These are phyloP conservation scores for Sebastes steindachneri DNA, from an alignment of 2,797 vertebrate species.

Conservation along the genomic window DNA sequence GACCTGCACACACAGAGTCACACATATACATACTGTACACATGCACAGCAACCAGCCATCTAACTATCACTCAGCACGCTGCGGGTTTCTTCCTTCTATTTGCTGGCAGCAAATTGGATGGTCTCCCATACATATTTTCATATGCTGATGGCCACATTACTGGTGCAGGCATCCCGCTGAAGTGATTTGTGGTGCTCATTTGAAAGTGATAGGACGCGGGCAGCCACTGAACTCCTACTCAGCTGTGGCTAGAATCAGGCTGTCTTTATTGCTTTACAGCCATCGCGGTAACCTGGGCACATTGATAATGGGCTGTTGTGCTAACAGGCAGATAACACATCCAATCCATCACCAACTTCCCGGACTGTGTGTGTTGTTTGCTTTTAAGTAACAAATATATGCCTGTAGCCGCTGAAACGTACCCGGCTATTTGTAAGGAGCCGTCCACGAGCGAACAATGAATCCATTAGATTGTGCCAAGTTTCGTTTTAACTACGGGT, in stretches of 20 bases:
- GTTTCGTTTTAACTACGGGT: slow-evolving; percentile 67
- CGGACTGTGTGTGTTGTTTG: slow-evolving; percentile 58
- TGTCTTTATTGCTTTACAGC: slow-evolving; percentile 81
- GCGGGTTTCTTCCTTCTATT: slow-evolving; percentile 73
- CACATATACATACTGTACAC: slow-evolving; percentile 34
- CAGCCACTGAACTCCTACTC: slow-evolving; percentile 81
- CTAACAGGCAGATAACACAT: slow-evolving; percentile 84
- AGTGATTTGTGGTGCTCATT: slow-evolving; percentile 84
- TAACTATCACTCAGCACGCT: slow-evolving; percentile 80
- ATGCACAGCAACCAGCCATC: slow-evolving; percentile 59
- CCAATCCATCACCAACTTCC: slow-evolving; percentile 77
- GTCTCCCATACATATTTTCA: slow-evolving; percentile 79
- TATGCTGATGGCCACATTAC: slow-evolving; percentile 81
- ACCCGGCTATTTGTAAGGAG: slow-evolving; percentile 60
- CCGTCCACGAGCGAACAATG: slow-evolving; percentile 65
- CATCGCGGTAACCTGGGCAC: slow-evolving; percentile 71
- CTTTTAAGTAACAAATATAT: slow-evolving; percentile 73
- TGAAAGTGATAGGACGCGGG: slow-evolving; percentile 78
- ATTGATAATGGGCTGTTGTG: slow-evolving; percentile 82
- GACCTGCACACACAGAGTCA: slow-evolving; percentile 37
- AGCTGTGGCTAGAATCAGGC: slow-evolving; percentile 70
- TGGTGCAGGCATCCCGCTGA: slow-evolving; percentile 76
- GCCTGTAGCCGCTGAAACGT: slow-evolving; percentile 44
- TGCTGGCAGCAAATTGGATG: slow-evolving; percentile 77
- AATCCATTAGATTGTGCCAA: slow-evolving; percentile 66